A percentile compares a stretch with the other conserved stretches of the same genome.
Conservation (phyloP, 2,888 invertebrate species). For the Hyalella azteca region DNA sequence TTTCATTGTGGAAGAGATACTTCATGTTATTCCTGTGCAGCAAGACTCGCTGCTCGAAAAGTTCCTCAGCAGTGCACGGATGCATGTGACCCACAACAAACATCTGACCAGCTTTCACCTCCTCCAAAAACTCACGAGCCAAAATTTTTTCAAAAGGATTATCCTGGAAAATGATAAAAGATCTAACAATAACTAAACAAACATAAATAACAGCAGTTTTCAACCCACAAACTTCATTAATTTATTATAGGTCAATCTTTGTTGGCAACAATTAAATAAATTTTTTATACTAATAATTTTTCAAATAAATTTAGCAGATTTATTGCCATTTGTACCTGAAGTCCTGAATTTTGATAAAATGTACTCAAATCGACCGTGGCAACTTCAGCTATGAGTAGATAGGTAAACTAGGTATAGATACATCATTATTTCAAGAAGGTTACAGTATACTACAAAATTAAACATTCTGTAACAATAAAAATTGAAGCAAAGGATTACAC, state of each 20-base stretch:
- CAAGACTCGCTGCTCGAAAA: slow-evolving; percentile 5
- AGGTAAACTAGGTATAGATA: neutral
- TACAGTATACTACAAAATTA: neutral
- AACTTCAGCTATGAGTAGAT: neutral
- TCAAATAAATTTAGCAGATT: neutral
- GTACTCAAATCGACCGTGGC: neutral
- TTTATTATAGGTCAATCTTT: neutral
- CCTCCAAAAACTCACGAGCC: neutral
- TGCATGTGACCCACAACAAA: neutral
- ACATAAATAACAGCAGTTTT: neutral
- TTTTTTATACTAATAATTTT: neutral
- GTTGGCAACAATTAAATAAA: neutral
- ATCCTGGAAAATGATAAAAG: neutral
- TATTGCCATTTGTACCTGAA: neutral
- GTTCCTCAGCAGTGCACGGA: neutral
- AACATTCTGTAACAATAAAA: neutral
- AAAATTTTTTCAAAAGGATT: neutral
- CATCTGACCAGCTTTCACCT: neutral
- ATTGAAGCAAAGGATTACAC: neutral
- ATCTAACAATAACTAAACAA: neutral
- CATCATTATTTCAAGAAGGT: neutral
- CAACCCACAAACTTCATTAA: neutral
- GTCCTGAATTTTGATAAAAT: neutral
- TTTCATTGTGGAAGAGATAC: neutral
- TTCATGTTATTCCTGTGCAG: slow-evolving; percentile 29